A percentile compares a stretch with the other conserved stretches of the same genome.
Evolutionary conservation across 2,888 invertebrate genomes (phyloP).

Genomic region (Papilio demoleus): DNA sequence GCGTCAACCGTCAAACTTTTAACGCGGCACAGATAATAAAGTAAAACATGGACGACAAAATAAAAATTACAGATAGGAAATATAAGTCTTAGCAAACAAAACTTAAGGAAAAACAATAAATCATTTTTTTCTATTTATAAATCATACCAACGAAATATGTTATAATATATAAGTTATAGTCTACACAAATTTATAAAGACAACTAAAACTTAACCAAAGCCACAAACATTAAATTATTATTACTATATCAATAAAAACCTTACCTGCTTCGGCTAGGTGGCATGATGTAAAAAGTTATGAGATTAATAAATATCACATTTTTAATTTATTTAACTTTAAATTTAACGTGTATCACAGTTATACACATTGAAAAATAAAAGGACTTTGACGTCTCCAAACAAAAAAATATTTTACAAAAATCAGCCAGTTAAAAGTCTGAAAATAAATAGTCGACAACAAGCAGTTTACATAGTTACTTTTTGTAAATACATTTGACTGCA

Average conservation of each 20-base stretch:
- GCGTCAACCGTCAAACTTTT: not conserved
- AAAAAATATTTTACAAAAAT: not conserved
- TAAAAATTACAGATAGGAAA: not conserved
- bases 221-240: not conserved
- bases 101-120: not conserved
- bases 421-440: conserved; percentile 7
- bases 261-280: conserved; percentile 55
- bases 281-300: conserved; percentile 43
- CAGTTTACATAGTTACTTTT: too few relatives aligned
- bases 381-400: not conserved
- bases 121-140: not conserved
- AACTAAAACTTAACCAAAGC: not conserved
- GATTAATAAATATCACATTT: conserved; percentile 5
- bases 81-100: not conserved
- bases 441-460: not conserved
- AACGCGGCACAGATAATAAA: conserved; percentile 4
- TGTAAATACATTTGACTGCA: too few relatives aligned
- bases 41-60: not conserved
- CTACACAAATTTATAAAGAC: not conserved
- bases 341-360: not conserved
- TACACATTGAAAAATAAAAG: not conserved
- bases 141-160: not conserved
- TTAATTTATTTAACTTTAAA: not conserved
- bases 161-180: not conserved
- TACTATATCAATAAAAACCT: conserved; percentile 15